Evolutionary conservation across 2,888 invertebrate species (phyloP).

Genomic region (Harmothoe impar): DNA sequence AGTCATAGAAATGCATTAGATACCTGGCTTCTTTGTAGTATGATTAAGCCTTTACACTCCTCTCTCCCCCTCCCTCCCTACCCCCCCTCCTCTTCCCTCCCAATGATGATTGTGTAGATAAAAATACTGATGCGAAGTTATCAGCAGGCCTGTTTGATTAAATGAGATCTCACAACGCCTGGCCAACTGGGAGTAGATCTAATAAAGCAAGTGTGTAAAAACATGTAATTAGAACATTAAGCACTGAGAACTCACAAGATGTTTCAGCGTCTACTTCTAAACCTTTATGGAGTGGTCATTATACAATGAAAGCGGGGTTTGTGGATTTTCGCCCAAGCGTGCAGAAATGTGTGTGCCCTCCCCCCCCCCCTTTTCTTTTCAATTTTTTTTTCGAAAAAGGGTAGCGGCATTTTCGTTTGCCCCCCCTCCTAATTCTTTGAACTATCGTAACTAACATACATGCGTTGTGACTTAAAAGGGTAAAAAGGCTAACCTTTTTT

Average conservation of each 20-base stretch:
- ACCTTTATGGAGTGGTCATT: too few relatives aligned
- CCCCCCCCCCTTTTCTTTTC: too few relatives aligned
- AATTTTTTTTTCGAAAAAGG: too few relatives aligned
- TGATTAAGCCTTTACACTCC: background rate
- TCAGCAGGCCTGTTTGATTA: background rate
- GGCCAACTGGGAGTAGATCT: background rate
- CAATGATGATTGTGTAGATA: background rate
- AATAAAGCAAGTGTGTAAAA: background rate
- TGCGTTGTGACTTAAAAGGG: too few relatives aligned
- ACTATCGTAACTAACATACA: too few relatives aligned
- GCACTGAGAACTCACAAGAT: background rate
- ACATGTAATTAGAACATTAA: background rate
- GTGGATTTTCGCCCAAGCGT: too few relatives aligned
- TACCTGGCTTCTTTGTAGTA: constrained; percentile 28
- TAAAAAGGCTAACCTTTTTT: too few relatives aligned
- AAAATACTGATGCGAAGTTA: constrained; percentile 11
- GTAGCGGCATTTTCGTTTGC: too few relatives aligned
- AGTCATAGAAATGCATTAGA: constrained; percentile 28
- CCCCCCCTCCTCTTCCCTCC: background rate
- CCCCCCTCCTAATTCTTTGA: too few relatives aligned
- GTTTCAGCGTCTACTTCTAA: too few relatives aligned
- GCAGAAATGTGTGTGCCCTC: too few relatives aligned
- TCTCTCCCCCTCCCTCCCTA: background rate
- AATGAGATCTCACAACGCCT: background rate
- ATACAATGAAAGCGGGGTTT: too few relatives aligned